Base-by-base conservation (phyloP, 2,113 vertebrate genomes). In the Mustelus asterias region DNA sequence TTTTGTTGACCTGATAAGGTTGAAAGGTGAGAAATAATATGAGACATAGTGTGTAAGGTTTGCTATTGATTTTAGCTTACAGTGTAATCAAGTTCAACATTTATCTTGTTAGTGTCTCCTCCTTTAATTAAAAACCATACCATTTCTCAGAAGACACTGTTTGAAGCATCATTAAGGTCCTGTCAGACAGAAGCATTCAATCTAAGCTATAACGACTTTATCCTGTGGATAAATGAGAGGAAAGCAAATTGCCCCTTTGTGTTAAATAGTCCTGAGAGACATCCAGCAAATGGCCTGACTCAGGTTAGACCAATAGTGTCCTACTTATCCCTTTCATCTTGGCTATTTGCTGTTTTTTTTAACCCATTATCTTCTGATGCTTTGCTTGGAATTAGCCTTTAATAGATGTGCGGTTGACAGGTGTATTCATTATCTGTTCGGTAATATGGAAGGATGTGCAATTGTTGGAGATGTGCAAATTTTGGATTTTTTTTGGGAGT, bases 231-330 rank as follows among this genome's bases (percentile, higher is more conserved):
- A 72, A 95, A 95, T 95, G 94, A 95, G 69, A 72, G 37, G 41
- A 76, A 95, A 95, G 94, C 94, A 95, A 95, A 95, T 95, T 95
- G 69, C 24, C 94, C 94, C 94, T 72, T 95, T 95, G 94, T 95
- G 94, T 95, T 95, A 95, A 95, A 95, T 76, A 95, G 94, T 95
- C 94, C 94, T 54, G 41, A 95, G 94, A 95, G 94, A 95, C 94
- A 95, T 76, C 24, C 41, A 95, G 94, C 94, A 95, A 95, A 95
- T 95, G 94, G 94, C 67, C 67, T 95, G 94, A 44, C 94, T 95
- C 67, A 76, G 94, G 94, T 95, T 95, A 95, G 94, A 95, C 94
- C 94, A 76, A 95, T 69, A 95, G 67, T 44, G 94, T 76, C 67
- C 24, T 29, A 29, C 88, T 90, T 90, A 95, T 95, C 4, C 94